Evolutionary conservation across 1,140 invertebrate species (phyloP).

Genomic region (Listronotus bonariensis): DNA sequence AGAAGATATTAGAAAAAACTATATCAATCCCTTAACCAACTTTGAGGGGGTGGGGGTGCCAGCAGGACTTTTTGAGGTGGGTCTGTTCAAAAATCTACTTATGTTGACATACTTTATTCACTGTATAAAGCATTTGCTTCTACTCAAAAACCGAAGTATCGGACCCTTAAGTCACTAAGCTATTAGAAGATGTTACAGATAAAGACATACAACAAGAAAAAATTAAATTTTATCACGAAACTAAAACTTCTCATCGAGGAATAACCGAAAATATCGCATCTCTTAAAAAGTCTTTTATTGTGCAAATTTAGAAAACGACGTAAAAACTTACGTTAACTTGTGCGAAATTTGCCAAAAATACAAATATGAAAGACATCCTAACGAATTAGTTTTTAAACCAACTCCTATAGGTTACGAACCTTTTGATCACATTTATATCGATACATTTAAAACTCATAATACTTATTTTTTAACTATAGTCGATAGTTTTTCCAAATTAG

Average conservation of each 20-base stretch:
- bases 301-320: constrained; percentile 49
- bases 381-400: constrained; percentile 41
- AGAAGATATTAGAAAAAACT: too few species aligned
- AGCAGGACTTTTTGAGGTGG: too few species aligned
- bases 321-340: constrained; percentile 40
- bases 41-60: too few species aligned
- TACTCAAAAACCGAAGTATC: too few species aligned
- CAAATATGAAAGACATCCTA: constrained; percentile 50
- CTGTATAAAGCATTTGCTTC: too few species aligned
- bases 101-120: too few species aligned
- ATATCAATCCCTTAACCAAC: too few species aligned
- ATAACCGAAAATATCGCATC: constrained; percentile 48
- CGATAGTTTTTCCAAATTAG: too few species aligned
- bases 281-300: constrained; percentile 50
- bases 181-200: constrained; percentile 1
- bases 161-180: too few species aligned
- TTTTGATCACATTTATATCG: constrained; percentile 42
- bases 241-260: constrained; percentile 51
- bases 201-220: constrained; percentile 12
- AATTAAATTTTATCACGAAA: constrained; percentile 49
- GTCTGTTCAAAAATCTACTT: too few species aligned
- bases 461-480: too few species aligned
- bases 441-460: too few species aligned
- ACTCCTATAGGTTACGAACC: constrained; percentile 42
- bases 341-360: constrained; percentile 42